Base-by-base conservation (phyloP, 2,797 vertebrate species). In the Mastacembelus armatus region DNA sequence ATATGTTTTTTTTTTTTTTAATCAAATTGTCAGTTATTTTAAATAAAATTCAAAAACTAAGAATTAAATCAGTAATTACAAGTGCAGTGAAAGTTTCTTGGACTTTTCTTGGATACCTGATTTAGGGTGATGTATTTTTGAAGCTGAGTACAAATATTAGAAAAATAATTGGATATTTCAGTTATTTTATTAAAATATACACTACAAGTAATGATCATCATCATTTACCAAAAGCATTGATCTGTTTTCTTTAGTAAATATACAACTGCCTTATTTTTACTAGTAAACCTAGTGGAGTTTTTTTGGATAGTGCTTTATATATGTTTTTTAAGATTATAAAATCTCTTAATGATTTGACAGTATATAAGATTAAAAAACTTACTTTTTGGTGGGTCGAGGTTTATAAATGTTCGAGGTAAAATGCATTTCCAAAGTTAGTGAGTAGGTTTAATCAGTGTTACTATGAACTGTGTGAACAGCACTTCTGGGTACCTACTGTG, bases 1-100 rank as follows among this genome's bases (percentile, higher is more conserved):
- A 51, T 80, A 64, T 85, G 65, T 79, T 56, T 77, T 81, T 85
- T 88, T 83, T 79, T 72, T 49, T 45, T 55, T 12, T 1, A 19
- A 64, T 44, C 22, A 45, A 45, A 49, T 59, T 61, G 64, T 74
- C 35, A 24, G 11, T 71, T 52, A 47, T 69, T 74, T 69, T 21
- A 18, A 12, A 4, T 30, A 33, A 50, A 1, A 21, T 57, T 35
- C 3, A 52, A 12, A n/a, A n/a, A 7, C 15, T 59, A 32, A 22
- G 3, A 12, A 33, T 59, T 19, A n/a, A 24, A 32, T 35, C 33
- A 15, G 4, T 5, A n/a, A 12, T 32, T 60, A 8, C 42, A 24
- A 10, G 1, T 35, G 36, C n/a, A 43, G 21, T 3, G 14, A n/a
- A 44, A 35, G 2, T n/a, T n/a, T n/a, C n/a, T n/a, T n/a, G n/a